Evolutionary conservation across 2,113 vertebrate species (phyloP).

Genomic region (Phrynosoma platyrhinos): DNA sequence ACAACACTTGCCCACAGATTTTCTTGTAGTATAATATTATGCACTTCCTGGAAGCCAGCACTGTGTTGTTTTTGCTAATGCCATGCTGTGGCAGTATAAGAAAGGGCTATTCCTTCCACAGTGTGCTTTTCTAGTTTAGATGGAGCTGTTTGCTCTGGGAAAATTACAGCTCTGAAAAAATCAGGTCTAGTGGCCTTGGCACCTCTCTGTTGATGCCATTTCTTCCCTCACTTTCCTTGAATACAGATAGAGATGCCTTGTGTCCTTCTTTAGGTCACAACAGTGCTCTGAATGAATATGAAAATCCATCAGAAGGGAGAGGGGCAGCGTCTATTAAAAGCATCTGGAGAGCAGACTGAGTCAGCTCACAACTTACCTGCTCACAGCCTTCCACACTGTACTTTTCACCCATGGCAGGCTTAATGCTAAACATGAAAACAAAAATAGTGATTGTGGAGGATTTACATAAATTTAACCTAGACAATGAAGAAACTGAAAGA

Average conservation of each 20-base stretch:
- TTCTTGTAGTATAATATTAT: constrained; percentile 16
- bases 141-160: neutral
- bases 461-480: too few relatives aligned
- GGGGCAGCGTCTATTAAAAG: too few relatives aligned
- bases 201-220: neutral
- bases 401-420: too few relatives aligned
- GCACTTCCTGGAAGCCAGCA: neutral
- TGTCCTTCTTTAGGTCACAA: neutral
- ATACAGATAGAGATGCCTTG: neutral
- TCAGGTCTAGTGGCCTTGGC: neutral
- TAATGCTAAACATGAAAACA: too few relatives aligned
- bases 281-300: neutral
- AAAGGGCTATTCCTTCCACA: neutral
- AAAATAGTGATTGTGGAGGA: too few relatives aligned
- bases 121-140: neutral
- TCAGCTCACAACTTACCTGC: too few relatives aligned
- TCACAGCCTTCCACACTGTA: too few relatives aligned
- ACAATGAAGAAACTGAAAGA: too few relatives aligned
- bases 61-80: constrained; percentile 17
- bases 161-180: constrained; percentile 6
- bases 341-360: too few relatives aligned
- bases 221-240: neutral
- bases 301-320: too few relatives aligned
- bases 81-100: neutral
- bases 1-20: constrained; percentile 5